Evolutionary conservation across 2,797 vertebrate genomes (phyloP).

Genomic region (Enteromius viviparus): DNA sequence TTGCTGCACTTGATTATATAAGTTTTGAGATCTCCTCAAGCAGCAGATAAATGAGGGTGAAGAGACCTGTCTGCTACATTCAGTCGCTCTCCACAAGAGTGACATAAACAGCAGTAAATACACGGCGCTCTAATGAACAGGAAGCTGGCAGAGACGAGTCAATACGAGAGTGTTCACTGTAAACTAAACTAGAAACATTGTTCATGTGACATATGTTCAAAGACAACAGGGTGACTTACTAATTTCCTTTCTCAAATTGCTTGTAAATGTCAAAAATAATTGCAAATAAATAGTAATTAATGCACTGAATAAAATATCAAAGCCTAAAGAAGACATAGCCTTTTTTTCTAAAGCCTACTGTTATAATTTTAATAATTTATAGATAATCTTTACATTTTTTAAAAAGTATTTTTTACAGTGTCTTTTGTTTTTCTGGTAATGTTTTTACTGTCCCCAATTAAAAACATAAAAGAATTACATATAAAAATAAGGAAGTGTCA

Average conservation of each 20-base stretch:
- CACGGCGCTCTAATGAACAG: conserved; percentile 5
- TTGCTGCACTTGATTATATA: conserved; percentile 46
- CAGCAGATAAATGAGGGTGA: conserved; percentile 30
- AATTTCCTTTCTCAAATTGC: background rate
- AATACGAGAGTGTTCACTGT: background rate
- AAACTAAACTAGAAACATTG: background rate
- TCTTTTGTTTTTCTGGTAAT: background rate
- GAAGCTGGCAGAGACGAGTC: background rate
- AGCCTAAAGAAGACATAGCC: no score
- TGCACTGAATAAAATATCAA: background rate
- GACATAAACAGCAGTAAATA: conserved; percentile 36
- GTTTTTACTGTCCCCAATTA: background rate
- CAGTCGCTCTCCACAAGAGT: conserved; percentile 23
- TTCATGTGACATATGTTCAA: background rate
- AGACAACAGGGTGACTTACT: background rate
- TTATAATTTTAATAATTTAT: background rate
- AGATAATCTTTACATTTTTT: background rate
- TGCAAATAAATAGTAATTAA: background rate
- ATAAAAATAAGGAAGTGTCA: background rate
- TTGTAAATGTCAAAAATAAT: background rate
- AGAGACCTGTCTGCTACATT: conserved; percentile 32
- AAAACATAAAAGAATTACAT: background rate
- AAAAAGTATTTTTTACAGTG: background rate
- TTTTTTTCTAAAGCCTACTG: background rate
- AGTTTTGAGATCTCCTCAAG: conserved; percentile 44